Conservation (phyloP, 2,888 invertebrate species). For the Brachyptera putata region DNA sequence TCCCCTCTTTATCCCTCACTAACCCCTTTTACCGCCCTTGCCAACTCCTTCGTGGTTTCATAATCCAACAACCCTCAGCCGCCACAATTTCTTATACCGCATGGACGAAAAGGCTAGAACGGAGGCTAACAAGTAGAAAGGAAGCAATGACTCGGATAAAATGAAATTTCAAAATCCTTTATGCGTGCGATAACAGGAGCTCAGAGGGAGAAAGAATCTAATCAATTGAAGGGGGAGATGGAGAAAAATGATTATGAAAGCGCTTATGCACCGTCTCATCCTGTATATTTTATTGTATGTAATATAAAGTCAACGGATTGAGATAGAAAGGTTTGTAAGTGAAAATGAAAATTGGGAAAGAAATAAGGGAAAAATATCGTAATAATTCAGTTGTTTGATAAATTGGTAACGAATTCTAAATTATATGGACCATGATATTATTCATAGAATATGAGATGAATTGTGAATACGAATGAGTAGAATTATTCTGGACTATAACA, state of each 20-base stretch:
- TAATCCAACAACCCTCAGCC: slow-evolving; percentile 1
- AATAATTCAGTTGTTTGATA: too few species aligned
- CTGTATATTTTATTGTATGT: background rate
- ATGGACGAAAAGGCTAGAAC: slow-evolving; percentile 5
- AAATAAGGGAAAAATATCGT: too few species aligned
- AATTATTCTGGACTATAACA: too few species aligned
- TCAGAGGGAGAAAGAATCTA: slow-evolving; percentile 1
- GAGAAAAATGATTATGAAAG: slow-evolving; percentile 16
- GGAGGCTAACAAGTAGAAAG: slow-evolving; percentile 24
- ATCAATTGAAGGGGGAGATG: background rate
- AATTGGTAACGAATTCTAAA: too few species aligned
- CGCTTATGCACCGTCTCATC: background rate
- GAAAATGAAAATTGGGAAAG: too few species aligned
- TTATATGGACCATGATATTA: too few species aligned
- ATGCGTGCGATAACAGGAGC: slow-evolving; percentile 20
- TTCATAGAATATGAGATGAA: too few species aligned
- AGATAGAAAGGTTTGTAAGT: too few species aligned
- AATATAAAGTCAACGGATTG: too few species aligned
- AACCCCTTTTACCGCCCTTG: background rate
- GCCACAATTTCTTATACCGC: slow-evolving; percentile 6
- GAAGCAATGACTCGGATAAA: slow-evolving; percentile 26
- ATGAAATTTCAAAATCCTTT: slow-evolving; percentile 28
- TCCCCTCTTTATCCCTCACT: background rate
- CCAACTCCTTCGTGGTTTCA: background rate
- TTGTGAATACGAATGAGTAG: too few species aligned